Base-by-base conservation (phyloP, 2,888 invertebrate species). In the Nysson spinosus region DNA sequence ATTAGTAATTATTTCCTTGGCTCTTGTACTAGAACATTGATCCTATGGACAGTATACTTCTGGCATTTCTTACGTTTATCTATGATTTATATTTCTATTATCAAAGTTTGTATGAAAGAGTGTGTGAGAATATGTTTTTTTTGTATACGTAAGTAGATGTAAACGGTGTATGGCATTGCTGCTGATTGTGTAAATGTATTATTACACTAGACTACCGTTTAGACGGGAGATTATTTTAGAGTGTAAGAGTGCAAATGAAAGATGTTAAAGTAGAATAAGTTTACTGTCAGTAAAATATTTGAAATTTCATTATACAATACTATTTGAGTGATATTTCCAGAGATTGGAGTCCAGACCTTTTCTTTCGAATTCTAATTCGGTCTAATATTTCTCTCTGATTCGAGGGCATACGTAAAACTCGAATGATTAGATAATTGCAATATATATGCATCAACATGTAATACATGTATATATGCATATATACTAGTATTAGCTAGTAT, bases 61-160 rank as follows among this genome's bases (percentile, higher is more conserved):
- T n/a, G n/a, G n/a, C 28, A n/a, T 16, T 16, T 16, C 14, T 28
- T 43, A 16, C 14, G 35, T 55, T 32, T 46, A 46, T 43, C 44
- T 54, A 16, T 65, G 44, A 28, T 44, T 14, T 28, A 11, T 35
- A 57, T 39, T 56, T 65, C 52, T 57, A n/a, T 42, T 39, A 35
- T 56, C 34, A 44, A 57, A 57, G n/a, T 44, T 44, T 37, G 67
- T 58, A 54, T 58, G 57, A 52, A 24, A 49, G 39, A 34, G 52
- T 66, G 66, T 66, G 67, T 44, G 52, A 12, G 28, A 17, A 65
- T 16, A 37, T 16, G 5, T 35, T 2, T 42, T 42, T 47, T 43
- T 49, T 51, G 57, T 51, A 44, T 50, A 35, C 22, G 28, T 28
- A 34, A 57, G 20, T 28, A 37, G 9, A 19, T 12, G 35, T 7